phyloP scores from a whole-genome alignment of 1,140 invertebrate species.

The Periplaneta americana region DNA sequence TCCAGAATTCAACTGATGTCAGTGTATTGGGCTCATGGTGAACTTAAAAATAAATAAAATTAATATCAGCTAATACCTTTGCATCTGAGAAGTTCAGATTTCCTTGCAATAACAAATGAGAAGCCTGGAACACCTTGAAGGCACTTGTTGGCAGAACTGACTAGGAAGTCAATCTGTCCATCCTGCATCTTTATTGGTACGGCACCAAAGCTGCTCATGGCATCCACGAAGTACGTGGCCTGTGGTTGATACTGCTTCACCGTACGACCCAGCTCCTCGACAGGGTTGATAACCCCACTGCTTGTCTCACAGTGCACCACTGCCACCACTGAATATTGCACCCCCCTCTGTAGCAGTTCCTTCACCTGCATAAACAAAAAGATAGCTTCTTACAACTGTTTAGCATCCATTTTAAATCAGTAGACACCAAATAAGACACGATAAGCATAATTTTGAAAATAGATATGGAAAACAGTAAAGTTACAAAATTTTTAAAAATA shows the following conservation, averaged over 20 bases:
- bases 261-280: slow-evolving; percentile 36
- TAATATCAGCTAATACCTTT: slow-evolving; percentile 41
- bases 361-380: neutral
- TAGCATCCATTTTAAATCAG: no score
- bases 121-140: slow-evolving; percentile 46
- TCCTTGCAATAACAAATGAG: slow-evolving; percentile 40
- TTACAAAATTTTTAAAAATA: no score
- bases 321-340: slow-evolving; percentile 31
- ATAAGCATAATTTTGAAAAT: no score
- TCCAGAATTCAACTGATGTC: neutral
- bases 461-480: no score
- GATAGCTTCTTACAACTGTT: no score
- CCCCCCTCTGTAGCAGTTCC: slow-evolving; percentile 8
- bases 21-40: no score
- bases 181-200: slow-evolving; percentile 35
- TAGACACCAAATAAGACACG: no score
- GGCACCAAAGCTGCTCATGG: slow-evolving; percentile 50
- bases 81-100: slow-evolving; percentile 32
- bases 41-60: no score
- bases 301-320: slow-evolving; percentile 47
- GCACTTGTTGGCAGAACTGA: slow-evolving; percentile 48
- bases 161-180: slow-evolving; percentile 36
- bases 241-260: slow-evolving; percentile 34
- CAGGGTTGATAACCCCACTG: slow-evolving; percentile 43
- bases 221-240: slow-evolving; percentile 42